Percentiles rank a stretch among this genome's conserved stretches.
These are phyloP conservation scores for Drosophila rubida DNA, from an alignment of 2,888 invertebrate species.

Conservation along the genomic window DNA sequence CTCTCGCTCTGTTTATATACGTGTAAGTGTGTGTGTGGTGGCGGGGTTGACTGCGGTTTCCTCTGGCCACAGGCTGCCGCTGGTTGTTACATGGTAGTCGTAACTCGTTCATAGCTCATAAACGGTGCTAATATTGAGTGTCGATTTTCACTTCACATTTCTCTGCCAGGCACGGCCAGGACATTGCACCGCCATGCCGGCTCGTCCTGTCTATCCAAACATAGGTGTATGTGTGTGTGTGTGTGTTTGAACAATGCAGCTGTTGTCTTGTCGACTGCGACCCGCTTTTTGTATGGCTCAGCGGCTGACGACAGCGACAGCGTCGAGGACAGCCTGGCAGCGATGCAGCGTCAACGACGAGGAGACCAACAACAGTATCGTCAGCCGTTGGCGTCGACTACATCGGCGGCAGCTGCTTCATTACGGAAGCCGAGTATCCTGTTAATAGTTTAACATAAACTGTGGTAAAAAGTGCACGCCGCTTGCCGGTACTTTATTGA, in stretches of 20 bases:
- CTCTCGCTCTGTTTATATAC: background rate
- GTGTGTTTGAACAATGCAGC: slow-evolving; percentile 54
- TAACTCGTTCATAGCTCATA: slow-evolving; percentile 78
- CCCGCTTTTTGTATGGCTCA: slow-evolving; percentile 64
- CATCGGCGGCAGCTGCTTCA: slow-evolving; percentile 60
- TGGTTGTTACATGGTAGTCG: slow-evolving; percentile 32
- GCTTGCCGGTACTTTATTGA: slow-evolving; percentile 63
- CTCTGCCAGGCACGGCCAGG: slow-evolving; percentile 55
- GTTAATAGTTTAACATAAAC: slow-evolving; percentile 81
- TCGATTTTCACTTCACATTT: slow-evolving; percentile 72
- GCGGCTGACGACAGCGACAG: slow-evolving; percentile 8
- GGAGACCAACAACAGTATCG: background rate
- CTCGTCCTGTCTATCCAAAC: slow-evolving; percentile 15
- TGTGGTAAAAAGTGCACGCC: slow-evolving; percentile 70
- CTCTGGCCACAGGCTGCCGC: slow-evolving; percentile 27
- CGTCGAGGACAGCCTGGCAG: slow-evolving; percentile 1
- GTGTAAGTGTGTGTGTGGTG: background rate
- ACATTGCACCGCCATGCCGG: slow-evolving; percentile 61
- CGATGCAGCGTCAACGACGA: background rate
- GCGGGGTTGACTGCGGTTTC: slow-evolving; percentile 42
- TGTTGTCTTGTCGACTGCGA: slow-evolving; percentile 56
- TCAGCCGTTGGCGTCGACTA: slow-evolving; percentile 3
- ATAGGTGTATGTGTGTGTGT: slow-evolving; percentile 12
- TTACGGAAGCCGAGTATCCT: slow-evolving; percentile 74
- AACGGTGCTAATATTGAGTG: slow-evolving; percentile 79